Base-by-base conservation (phyloP, 2,113 vertebrate genomes). In the Chinchilla lanigera region DNA sequence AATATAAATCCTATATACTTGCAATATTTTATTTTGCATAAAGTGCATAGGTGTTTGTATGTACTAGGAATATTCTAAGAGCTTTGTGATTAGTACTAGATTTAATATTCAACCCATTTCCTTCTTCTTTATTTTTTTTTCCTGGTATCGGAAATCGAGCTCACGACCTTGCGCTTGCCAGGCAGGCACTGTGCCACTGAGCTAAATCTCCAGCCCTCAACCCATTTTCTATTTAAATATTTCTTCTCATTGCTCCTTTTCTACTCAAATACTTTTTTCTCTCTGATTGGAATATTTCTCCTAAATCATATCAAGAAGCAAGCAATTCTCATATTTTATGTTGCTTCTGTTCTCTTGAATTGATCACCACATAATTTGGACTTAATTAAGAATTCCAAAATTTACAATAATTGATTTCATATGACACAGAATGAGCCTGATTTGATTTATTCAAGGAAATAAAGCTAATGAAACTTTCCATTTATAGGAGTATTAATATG, bases 211-310 rank as follows among this genome's bases (percentile, higher is more conserved):
- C n/a, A n/a, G n/a, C n/a, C n/a, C n/a, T 30, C 5, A 69, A 84
- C 1, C 7, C 4, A 93, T 1, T 50, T 69, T 61, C 8, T 4
- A 17, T 2, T 35, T 22, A 24, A 24, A 78, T 88, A 84, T 69
- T 20, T 54, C n/a, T 2, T 44, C 1, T 16, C 9, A 22, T 0
- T 50, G 0, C 11, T 82, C 0, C 4, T 63, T 63, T 80, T 56
- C 35, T 47, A 58, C 17, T 41, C 58, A 26, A 73, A 54, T 47
- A 5, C 28, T 90, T 4, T 44, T 77, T 94, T 47, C 11, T 33
- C 52, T 69, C 16, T 44, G 41, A 30, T 69, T 81, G 22, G 54
- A 83, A 38, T 87, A 22, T 60, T 75, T 69, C 10, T 89, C 3
- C 3, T 13, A 78, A 35, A 86, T 50, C 30, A 22, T 78, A 1